Evolutionary conservation across 2,797 vertebrate genomes (phyloP), one percentile per base, ranked within the genome.

Genomic region (Bradypodion pumilum): DNA sequence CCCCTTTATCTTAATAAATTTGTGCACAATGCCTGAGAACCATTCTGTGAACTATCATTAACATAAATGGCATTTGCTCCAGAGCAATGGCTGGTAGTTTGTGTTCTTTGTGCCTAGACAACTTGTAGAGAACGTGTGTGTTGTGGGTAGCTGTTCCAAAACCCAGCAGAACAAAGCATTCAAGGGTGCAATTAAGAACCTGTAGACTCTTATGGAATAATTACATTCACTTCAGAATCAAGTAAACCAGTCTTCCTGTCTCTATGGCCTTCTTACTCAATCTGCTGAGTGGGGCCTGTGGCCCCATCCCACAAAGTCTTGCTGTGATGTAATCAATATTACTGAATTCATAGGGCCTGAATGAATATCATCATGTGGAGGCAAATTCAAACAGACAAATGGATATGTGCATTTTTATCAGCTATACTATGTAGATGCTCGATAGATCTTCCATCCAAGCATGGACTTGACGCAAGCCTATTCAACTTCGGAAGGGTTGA

Each of bases 1-100:
- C 81, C n/a, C n/a, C 87, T 89, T 90, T 91, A 90, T 91, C 80
- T 88, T 91, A 88, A 91, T 88, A 37, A 81, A 46, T 91, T 74
- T 0, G 0, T 78, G 52, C 42, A 60, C 68, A 81, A 81, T 42
- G n/a, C 27, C 49, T 37, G 32, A 42, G 35, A 7, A 59, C 13
- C 42, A 49, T 69, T 80, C 78, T 40, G 35, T 59, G 49, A 81
- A 6, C 42, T 35, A 42, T 60, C 35, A 42, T 70, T 42, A 70
- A 10, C 29, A 16, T 42, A 59, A 10, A 59, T 9, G 40, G 25
- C 25, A 65, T 35, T 66, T 80, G 29, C 4, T 25, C 62, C 65
- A 25, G 44, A 68, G 46, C 9, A 68, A 12, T 32, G 44, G 15
- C 7, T 49, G 32, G 44, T 66, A 49, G 5, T 27, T 70, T 52